Percentiles rank a stretch among this genome's conserved stretches.
Evolutionary conservation across 1,140 invertebrate species (phyloP).

Genomic region (Heliconius melpomene): DNA sequence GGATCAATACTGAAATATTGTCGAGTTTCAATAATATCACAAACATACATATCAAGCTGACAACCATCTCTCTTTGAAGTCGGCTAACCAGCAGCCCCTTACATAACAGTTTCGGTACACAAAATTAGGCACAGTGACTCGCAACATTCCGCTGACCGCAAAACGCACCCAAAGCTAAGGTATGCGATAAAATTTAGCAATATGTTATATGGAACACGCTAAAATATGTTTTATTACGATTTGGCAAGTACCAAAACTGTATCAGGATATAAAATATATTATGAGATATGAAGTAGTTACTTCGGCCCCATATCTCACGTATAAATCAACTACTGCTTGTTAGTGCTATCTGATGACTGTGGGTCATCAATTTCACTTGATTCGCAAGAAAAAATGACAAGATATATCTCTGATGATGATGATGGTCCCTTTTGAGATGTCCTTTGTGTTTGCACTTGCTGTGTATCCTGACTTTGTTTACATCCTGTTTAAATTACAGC

Average conservation of each 20-base stretch:
- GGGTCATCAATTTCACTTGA: slow-evolving; percentile 67
- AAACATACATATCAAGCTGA: too few species aligned
- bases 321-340: slow-evolving; percentile 67
- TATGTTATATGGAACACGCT: slow-evolving; percentile 21
- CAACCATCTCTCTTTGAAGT: too few species aligned
- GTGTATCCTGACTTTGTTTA: not conserved
- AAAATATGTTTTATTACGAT: slow-evolving; percentile 35
- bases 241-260: slow-evolving; percentile 38
- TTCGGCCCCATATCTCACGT: slow-evolving; percentile 53
- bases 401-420: slow-evolving; percentile 46
- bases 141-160: slow-evolving; percentile 36
- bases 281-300: slow-evolving; percentile 19
- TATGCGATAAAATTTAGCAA: slow-evolving; percentile 36
- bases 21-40: too few species aligned
- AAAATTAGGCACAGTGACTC: slow-evolving; percentile 22
- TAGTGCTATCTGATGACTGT: slow-evolving; percentile 65
- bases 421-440: slow-evolving; percentile 33
- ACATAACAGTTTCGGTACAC: slow-evolving; percentile 2
- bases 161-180: slow-evolving; percentile 43
- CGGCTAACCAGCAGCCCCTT: not conserved
- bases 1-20: too few species aligned
- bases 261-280: slow-evolving; percentile 26
- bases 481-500: not conserved
- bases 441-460: not conserved
- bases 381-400: slow-evolving; percentile 63